Percentiles rank a stretch among this genome's conserved stretches.
Evolutionary conservation across 35 echinoderm and acorn worm genomes (phyloP).

Genomic region (Hemicentrotus pulcherrimus): DNA sequence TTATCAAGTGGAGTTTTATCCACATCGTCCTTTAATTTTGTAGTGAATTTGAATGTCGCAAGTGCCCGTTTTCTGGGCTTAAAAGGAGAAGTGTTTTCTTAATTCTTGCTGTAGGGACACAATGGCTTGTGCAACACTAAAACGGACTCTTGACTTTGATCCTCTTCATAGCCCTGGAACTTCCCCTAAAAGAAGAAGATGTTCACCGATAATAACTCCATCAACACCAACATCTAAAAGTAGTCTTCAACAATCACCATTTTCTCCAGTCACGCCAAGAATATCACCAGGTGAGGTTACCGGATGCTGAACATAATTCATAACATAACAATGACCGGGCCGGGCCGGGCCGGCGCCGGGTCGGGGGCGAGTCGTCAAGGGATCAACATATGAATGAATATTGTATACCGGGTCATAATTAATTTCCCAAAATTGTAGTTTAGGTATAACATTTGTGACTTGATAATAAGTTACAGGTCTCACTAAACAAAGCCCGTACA

Average conservation of each 20-base stretch:
- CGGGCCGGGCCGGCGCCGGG: too few relatives aligned
- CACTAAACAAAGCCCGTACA: too few relatives aligned
- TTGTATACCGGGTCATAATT: too few relatives aligned
- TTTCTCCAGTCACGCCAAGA: slow-evolving; percentile 83
- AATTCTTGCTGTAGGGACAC: slow-evolving; percentile 14
- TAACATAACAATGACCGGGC: too few relatives aligned
- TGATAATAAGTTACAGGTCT: too few relatives aligned
- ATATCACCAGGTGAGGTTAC: slow-evolving; percentile 86
- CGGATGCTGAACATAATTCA: neutral
- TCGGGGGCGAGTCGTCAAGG: too few relatives aligned
- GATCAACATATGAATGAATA: too few relatives aligned
- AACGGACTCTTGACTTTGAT: slow-evolving; percentile 98
- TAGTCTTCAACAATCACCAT: slow-evolving; percentile 92
- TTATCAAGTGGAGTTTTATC: neutral
- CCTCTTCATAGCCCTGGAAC: slow-evolving; percentile 92
- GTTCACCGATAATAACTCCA: slow-evolving; percentile 81
- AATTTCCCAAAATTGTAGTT: too few relatives aligned
- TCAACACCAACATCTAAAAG: slow-evolving; percentile 73
- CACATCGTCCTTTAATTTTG: neutral
- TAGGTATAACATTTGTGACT: too few relatives aligned
- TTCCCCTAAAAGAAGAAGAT: slow-evolving; percentile 97
- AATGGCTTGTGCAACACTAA: slow-evolving; percentile 99
- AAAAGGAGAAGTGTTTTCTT: neutral
- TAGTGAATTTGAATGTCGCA: neutral
- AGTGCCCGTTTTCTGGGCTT: neutral